Base-by-base conservation (phyloP, 2,888 invertebrate genomes). In the Gasteruption jaculator region DNA sequence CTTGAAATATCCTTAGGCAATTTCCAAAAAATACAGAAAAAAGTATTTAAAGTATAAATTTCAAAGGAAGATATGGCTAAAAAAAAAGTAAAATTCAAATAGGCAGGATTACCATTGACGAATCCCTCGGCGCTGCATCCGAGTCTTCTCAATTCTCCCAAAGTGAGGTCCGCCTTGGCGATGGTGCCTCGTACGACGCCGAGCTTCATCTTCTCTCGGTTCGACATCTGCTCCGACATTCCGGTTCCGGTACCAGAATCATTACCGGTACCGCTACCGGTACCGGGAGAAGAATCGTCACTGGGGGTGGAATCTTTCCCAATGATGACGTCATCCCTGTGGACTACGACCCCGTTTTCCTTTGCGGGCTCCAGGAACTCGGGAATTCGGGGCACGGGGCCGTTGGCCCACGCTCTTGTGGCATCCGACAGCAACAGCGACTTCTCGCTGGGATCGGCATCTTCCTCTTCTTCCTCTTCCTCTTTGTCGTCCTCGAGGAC, bases 91-190 rank as follows among this genome's bases (percentile, higher is more conserved):
- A 12, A 27, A 3, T 15, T 22, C 19, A 14, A 21, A 20, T 8
- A 41, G n/a, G 22, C 20, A 43, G 11, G 36, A 45, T 50, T 61
- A 69, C 70, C 70, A 52, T 62, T 59, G 32, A 70, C 67, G 29
- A 70, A 56, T 34, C 70, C 70, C 36, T 61, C 58, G 37, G 52
- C 58, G 39, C 65, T 63, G 39, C 59, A 58, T 14, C 66, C 62
- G 1, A 70, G 48, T 14, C 54, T 43, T 38, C 52, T 61, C 3
- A 70, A 50, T 33, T 68, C 66, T 4, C 56, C 61, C 32, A 59
- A 54, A 0, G 61, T 63, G 14, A 65, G 41, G 21, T 65, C 51
- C 8, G 57, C 46, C 18, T 63, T 62, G 5, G 31, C 38, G 5
- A 65, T 35, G 25, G 51, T 62, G 15, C 56, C 57, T 16, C 50